These are phyloP conservation scores for Spilosoma lubricipeda DNA, from an alignment of 2,888 invertebrate genomes.

Conservation along the genomic window DNA sequence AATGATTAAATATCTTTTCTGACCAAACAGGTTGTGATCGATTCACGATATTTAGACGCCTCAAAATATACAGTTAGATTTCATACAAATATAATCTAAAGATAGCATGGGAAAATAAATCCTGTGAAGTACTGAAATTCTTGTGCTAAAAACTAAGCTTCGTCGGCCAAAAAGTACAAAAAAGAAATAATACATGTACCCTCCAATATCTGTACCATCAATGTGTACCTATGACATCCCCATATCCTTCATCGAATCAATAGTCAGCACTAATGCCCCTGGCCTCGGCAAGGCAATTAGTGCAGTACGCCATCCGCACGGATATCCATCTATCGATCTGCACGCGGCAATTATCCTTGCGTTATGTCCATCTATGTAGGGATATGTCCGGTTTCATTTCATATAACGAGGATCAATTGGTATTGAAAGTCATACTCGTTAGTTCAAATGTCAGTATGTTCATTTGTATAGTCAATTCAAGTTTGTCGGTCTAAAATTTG, in stretches of 20 bases:
- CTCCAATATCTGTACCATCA: conserved; percentile 4
- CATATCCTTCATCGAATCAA: conserved; percentile 52
- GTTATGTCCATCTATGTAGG: conserved; percentile 41
- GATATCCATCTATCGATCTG: conserved; percentile 77
- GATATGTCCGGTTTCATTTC: conserved; percentile 34
- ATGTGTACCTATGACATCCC: neutral
- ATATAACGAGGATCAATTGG: conserved; percentile 51
- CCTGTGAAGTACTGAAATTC: neutral
- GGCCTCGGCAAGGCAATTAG: conserved; percentile 70
- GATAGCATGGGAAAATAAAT: neutral
- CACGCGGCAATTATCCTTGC: conserved; percentile 68
- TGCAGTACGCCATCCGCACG: conserved; percentile 59
- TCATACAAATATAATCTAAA: too few species aligned
- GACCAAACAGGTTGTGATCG: too few species aligned
- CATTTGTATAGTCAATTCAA: conserved; percentile 7
- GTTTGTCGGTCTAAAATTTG: conserved; percentile 2
- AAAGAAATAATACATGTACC: neutral
- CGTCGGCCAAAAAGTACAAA: too few species aligned
- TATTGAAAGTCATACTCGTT: conserved; percentile 29
- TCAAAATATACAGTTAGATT: too few species aligned
- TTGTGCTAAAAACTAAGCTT: neutral
- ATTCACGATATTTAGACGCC: neutral
- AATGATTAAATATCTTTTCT: too few species aligned
- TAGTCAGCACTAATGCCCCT: conserved; percentile 65
- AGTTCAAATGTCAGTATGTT: conserved; percentile 1